phyloP scores from a whole-genome alignment of 2,113 vertebrate genomes.

The Tringa solitaria region DNA sequence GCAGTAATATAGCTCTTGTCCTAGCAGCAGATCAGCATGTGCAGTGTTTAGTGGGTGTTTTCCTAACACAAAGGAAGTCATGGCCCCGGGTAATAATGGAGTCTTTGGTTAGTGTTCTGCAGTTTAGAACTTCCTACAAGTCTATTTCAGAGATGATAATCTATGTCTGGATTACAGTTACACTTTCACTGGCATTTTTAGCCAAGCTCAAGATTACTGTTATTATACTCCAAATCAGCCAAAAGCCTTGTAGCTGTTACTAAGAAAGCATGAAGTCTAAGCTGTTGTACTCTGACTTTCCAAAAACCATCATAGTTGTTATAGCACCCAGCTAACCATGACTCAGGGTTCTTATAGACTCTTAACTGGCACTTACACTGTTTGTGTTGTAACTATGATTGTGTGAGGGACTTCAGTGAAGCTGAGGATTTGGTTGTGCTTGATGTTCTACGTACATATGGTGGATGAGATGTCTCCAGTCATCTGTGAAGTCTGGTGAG shows the following conservation, averaged over 20 bases:
- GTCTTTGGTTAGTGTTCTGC: not conserved
- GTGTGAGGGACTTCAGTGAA: not conserved
- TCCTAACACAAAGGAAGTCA: not conserved
- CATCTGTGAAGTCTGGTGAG: not conserved
- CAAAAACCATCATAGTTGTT: not conserved
- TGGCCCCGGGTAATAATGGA: not conserved
- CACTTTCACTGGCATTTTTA: not conserved
- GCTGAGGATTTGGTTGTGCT: not conserved
- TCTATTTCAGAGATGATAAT: not conserved
- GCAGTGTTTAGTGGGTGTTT: not conserved
- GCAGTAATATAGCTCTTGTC: not conserved
- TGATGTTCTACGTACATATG: rapidly evolving
- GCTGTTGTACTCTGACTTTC: not conserved
- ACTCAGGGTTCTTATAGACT: not conserved
- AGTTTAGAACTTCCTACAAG: not conserved
- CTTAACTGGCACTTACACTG: not conserved
- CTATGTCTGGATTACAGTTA: not conserved
- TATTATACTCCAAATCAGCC: not conserved
- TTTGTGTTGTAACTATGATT: not conserved
- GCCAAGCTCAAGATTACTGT: not conserved
- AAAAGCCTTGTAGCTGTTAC: not conserved
- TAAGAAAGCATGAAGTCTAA: not conserved
- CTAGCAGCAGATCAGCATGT: not conserved
- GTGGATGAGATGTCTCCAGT: not conserved
- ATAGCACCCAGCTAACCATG: not conserved